phyloP scores from a whole-genome alignment of 2,113 vertebrate species.

The Chloropsis hardwickii region DNA sequence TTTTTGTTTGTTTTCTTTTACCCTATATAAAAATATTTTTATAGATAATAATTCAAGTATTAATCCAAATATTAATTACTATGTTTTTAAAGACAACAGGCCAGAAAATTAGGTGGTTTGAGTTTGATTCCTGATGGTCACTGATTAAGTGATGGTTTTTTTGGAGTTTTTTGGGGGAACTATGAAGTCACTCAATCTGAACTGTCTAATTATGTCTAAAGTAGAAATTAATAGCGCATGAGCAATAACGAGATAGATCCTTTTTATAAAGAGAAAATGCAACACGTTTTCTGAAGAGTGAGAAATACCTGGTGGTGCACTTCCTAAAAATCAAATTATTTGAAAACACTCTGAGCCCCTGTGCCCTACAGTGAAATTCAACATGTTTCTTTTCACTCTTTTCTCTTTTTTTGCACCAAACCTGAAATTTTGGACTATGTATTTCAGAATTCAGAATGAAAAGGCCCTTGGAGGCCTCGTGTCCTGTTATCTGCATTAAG shows the following conservation, averaged over 20 bases:
- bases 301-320: neutral
- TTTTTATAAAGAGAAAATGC: neutral
- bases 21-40: too few species aligned
- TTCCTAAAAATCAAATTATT: neutral
- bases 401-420: neutral
- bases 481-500: neutral
- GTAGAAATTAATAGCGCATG: neutral
- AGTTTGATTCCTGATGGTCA: neutral
- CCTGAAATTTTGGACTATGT: neutral
- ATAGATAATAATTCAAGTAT: neutral
- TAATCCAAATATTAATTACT: neutral
- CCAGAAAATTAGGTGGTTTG: neutral
- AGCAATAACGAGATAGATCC: neutral
- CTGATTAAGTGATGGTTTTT: neutral
- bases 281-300: neutral
- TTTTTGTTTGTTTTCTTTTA: neutral
- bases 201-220: neutral
- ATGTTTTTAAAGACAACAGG: neutral
- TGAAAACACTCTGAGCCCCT: fast-evolving
- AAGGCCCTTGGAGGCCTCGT: neutral
- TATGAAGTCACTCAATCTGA: neutral
- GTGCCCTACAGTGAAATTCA: neutral
- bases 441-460: neutral
- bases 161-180: neutral
- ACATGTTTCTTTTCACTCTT: fast-evolving